A percentile compares a stretch with the other conserved stretches of the same genome.
phyloP scores from a whole-genome alignment of 2,113 vertebrate genomes.

The Columba janthina region DNA sequence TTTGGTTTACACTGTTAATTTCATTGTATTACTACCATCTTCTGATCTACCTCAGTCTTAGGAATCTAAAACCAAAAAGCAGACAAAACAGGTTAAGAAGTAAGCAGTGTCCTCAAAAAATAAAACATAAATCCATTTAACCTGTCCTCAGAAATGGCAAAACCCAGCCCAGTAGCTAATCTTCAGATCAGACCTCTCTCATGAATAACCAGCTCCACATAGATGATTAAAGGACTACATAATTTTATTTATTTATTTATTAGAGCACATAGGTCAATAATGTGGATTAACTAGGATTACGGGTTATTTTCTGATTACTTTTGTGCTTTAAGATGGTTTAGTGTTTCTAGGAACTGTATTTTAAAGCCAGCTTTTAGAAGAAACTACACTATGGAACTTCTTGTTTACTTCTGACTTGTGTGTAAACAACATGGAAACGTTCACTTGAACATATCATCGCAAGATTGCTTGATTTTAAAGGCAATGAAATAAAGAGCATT shows the following conservation, averaged over 20 bases:
- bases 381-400: not conserved
- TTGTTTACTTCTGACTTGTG: not conserved
- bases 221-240: constrained; percentile 37
- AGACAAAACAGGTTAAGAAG: not conserved
- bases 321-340: constrained; percentile 64
- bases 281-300: constrained; percentile 71
- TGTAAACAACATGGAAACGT: not conserved
- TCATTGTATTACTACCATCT: not conserved
- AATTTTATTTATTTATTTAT: constrained; percentile 2
- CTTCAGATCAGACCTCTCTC: not conserved
- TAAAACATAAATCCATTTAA: constrained; percentile 16
- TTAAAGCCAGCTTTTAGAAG: constrained; percentile 48
- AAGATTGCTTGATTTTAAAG: not conserved
- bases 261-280: constrained; percentile 59
- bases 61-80: not conserved
- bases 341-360: constrained; percentile 53
- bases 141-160: not conserved
- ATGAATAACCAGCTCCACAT: not conserved
- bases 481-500: not conserved
- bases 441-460: not conserved
- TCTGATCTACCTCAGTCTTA: constrained; percentile 35
- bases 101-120: not conserved
- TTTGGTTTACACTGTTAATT: not conserved
- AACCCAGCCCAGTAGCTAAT: not conserved
- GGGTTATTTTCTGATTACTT: constrained; percentile 69